These are phyloP conservation scores for Dioctria rufipes DNA, from an alignment of 2,888 invertebrate species.

Conservation along the genomic window DNA sequence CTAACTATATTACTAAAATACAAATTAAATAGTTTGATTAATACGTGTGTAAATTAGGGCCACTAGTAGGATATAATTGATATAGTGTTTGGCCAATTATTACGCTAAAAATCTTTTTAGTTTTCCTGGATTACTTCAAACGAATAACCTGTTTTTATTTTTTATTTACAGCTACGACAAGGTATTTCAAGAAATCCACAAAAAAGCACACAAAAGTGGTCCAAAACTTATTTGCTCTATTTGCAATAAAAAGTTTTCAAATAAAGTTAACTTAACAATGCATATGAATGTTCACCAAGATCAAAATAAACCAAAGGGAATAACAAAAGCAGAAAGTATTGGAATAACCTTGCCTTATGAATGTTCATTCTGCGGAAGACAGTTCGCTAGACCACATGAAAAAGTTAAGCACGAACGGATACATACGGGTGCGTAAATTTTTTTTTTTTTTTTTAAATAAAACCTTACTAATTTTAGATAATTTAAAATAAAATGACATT, in stretches of 20 bases:
- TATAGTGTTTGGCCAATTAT: no score
- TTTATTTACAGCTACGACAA: conserved; percentile 66
- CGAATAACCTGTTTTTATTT: not conserved
- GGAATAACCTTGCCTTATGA: conserved; percentile 74
- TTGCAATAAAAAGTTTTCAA: conserved; percentile 82
- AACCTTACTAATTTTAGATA: no score
- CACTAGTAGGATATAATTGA: no score
- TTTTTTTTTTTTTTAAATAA: no score
- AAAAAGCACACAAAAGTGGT: conserved; percentile 77
- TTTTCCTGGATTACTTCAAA: no score
- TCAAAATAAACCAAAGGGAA: conserved; percentile 53
- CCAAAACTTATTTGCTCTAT: conserved; percentile 77
- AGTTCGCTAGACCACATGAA: conserved; percentile 83
- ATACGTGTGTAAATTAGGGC: no score
- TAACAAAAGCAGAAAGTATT: conserved; percentile 56
- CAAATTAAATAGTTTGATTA: no score
- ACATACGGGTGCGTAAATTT: conserved; percentile 76
- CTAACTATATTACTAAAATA: no score
- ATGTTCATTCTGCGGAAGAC: conserved; percentile 81
- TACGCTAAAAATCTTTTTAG: no score
- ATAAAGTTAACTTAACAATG: conserved; percentile 78
- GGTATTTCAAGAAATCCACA: conserved; percentile 76
- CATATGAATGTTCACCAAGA: conserved; percentile 80
- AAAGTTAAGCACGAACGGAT: conserved; percentile 89
- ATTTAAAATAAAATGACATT: no score